These are phyloP conservation scores for Plutella xylostella DNA, from an alignment of 2,888 invertebrate genomes.

Conservation along the genomic window DNA sequence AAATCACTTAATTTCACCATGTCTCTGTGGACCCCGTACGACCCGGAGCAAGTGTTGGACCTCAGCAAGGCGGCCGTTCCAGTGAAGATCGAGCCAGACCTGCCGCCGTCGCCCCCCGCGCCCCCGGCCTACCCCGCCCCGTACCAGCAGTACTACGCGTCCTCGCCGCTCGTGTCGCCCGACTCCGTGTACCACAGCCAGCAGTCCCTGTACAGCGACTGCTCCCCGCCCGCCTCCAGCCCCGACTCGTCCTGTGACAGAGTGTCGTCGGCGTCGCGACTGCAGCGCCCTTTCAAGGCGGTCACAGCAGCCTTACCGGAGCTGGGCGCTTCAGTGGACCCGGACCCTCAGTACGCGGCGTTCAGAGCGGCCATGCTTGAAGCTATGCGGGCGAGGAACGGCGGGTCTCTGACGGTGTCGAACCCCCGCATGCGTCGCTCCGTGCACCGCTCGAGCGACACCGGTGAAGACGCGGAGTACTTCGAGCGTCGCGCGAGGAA, in stretches of 20 bases:
- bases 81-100: background rate
- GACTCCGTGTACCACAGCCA: background rate
- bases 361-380: constrained; percentile 78
- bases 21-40: constrained; percentile 9
- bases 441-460: constrained; percentile 29
- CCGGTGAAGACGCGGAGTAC: constrained; percentile 81
- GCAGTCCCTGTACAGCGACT: background rate
- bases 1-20: background rate
- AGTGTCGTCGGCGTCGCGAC: background rate
- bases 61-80: constrained; percentile 1
- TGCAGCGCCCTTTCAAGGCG: constrained; percentile 3
- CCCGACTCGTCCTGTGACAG: constrained; percentile 2
- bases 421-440: constrained; percentile 81
- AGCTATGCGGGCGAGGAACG: constrained; percentile 74
- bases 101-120: background rate
- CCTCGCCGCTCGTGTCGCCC: background rate
- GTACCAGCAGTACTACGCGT: background rate
- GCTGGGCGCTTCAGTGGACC: background rate
- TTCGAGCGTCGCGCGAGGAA: constrained; percentile 90
- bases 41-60: constrained; percentile 5
- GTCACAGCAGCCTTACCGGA: constrained; percentile 1
- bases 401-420: constrained; percentile 62
- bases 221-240: background rate
- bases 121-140: background rate
- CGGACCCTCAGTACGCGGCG: constrained; percentile 73